Percentiles rank a stretch among this genome's conserved stretches.
phyloP scores from a whole-genome alignment of 2,888 invertebrate species.

The Acrobasis suavella region DNA sequence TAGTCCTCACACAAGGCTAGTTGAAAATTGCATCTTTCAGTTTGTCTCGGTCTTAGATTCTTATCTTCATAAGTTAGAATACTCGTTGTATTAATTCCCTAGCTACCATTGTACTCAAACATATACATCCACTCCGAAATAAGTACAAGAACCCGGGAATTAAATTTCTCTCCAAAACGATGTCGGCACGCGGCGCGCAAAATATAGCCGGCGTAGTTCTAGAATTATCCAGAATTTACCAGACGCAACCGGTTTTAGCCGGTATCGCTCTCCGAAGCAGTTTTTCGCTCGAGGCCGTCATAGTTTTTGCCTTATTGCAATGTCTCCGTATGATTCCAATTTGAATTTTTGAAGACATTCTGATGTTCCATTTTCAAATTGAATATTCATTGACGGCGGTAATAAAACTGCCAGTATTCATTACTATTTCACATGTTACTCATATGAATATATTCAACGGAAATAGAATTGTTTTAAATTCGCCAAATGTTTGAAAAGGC shows the following conservation, averaged over 20 bases:
- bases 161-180: slow-evolving; percentile 53
- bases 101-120: slow-evolving; percentile 24
- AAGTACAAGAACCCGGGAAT: slow-evolving; percentile 57
- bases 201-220: slow-evolving; percentile 47
- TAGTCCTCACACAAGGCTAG: too few species aligned
- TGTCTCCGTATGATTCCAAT: slow-evolving; percentile 20
- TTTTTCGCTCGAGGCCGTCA: slow-evolving; percentile 26
- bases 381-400: slow-evolving; percentile 18
- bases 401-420: slow-evolving; percentile 10
- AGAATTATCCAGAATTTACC: slow-evolving; percentile 40
- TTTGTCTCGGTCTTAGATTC: too few species aligned
- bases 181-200: slow-evolving; percentile 52
- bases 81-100: too few species aligned
- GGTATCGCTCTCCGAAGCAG: slow-evolving; percentile 27
- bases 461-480: slow-evolving; percentile 12
- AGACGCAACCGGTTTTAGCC: slow-evolving; percentile 40
- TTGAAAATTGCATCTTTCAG: too few species aligned
- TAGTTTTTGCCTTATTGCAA: slow-evolving; percentile 22
- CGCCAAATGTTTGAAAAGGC: not conserved
- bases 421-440: slow-evolving; percentile 7
- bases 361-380: slow-evolving; percentile 26
- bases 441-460: not conserved
- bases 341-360: slow-evolving; percentile 16
- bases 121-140: slow-evolving; percentile 48
- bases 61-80: too few species aligned